These are phyloP conservation scores for Microtus pennsylvanicus DNA, from an alignment of 2,113 vertebrate species.

Conservation along the genomic window DNA sequence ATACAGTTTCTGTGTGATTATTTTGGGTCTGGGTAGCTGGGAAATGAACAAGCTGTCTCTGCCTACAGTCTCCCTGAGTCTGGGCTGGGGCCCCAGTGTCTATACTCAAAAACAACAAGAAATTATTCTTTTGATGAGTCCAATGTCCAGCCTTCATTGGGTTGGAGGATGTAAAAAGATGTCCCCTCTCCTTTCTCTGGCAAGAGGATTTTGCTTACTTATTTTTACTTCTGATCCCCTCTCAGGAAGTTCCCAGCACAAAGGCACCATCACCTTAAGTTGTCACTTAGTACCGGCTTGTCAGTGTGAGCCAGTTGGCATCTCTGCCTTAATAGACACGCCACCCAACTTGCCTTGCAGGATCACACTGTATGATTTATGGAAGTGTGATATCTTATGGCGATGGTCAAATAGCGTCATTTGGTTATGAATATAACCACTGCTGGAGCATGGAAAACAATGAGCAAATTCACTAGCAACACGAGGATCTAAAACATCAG, in stretches of 20 bases:
- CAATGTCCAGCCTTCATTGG: background rate
- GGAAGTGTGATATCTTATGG: background rate
- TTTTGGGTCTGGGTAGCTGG: too few species aligned
- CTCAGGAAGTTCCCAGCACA: background rate
- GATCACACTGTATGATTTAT: background rate
- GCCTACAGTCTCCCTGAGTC: background rate
- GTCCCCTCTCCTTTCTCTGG: background rate
- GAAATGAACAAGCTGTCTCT: too few species aligned
- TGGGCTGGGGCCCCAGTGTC: background rate
- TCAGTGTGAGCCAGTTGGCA: too few species aligned
- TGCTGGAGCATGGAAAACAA: background rate
- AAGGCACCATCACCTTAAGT: fast-evolving
- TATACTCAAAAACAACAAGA: background rate
- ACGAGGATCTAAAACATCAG: background rate
- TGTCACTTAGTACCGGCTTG: fast-evolving
- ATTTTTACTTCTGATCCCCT: background rate
- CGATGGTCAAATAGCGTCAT: background rate
- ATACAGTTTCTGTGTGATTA: too few species aligned
- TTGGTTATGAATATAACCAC: background rate
- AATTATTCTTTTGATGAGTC: background rate
- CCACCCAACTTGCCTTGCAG: fast-evolving
- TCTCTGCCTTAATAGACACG: background rate
- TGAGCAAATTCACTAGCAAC: background rate
- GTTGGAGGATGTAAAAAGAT: background rate
- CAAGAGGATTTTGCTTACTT: background rate